phyloP scores from a whole-genome alignment of 2,888 invertebrate species.

The Smittia sp. region DNA sequence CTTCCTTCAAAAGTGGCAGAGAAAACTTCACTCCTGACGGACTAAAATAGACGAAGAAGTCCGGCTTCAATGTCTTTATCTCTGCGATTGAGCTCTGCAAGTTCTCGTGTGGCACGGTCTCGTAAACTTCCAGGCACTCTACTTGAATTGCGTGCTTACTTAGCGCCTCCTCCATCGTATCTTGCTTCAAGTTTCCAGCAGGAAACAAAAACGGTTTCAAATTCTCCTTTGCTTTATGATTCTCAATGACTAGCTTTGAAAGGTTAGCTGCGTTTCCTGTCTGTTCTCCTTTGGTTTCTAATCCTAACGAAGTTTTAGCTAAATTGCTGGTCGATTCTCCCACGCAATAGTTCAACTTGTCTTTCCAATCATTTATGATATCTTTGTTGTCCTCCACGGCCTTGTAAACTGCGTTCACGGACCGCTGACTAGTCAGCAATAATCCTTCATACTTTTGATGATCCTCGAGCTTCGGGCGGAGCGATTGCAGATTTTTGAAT shows the following conservation, averaged over 20 bases:
- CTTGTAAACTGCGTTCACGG: slow-evolving; percentile 55
- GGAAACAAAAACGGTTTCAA: slow-evolving; percentile 57
- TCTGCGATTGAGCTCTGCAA: slow-evolving; percentile 53
- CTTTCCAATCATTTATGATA: slow-evolving; percentile 50
- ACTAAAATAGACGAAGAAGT: slow-evolving; percentile 60
- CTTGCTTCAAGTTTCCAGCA: slow-evolving; percentile 58
- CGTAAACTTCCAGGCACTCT: slow-evolving; percentile 57
- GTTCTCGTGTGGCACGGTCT: slow-evolving; percentile 55
- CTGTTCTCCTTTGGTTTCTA: slow-evolving; percentile 56
- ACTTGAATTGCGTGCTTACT: slow-evolving; percentile 51
- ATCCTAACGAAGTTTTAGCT: slow-evolving; percentile 52
- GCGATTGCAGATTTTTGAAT: slow-evolving; percentile 54
- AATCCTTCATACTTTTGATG: slow-evolving; percentile 55
- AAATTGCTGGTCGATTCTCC: slow-evolving; percentile 58
- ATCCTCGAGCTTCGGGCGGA: slow-evolving; percentile 53
- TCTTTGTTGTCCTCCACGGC: slow-evolving; percentile 51
- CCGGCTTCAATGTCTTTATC: slow-evolving; percentile 53
- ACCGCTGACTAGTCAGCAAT: slow-evolving; percentile 59
- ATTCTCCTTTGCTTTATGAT: slow-evolving; percentile 52
- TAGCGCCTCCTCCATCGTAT: slow-evolving; percentile 55
- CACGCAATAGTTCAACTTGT: slow-evolving; percentile 56
- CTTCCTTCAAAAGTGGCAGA: slow-evolving; percentile 52
- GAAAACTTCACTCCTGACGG: slow-evolving; percentile 59
- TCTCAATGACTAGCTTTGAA: slow-evolving; percentile 55
- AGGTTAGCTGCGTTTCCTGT: slow-evolving; percentile 58